These are phyloP conservation scores for Lepeophtheirus salmonis DNA, from an alignment of 1,140 invertebrate species.

Conservation along the genomic window DNA sequence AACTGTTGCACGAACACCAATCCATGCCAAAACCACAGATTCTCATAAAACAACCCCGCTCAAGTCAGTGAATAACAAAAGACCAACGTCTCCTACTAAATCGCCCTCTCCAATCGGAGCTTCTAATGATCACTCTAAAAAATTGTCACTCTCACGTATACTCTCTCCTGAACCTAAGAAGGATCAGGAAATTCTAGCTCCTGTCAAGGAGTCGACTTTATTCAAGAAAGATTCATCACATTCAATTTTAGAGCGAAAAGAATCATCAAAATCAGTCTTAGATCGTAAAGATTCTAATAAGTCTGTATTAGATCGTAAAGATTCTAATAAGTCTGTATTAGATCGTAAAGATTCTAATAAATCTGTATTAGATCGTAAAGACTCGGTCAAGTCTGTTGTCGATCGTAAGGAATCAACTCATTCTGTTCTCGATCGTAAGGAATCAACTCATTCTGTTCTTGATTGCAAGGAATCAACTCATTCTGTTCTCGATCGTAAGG, in stretches of 20 bases:
- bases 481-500: not conserved
- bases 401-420: not conserved
- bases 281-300: not conserved
- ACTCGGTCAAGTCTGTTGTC: not conserved
- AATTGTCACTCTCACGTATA: not conserved
- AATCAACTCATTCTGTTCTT: not conserved
- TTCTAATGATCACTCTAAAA: not conserved
- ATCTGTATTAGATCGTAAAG: not conserved
- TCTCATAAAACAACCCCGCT: not conserved
- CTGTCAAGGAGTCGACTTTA: no score
- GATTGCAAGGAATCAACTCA: not conserved
- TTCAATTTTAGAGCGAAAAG: no score
- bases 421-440: not conserved
- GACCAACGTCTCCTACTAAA: not conserved
- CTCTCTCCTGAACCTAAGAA: not conserved
- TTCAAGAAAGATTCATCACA: no score
- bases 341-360: not conserved
- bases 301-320: not conserved
- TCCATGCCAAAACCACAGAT: no score
- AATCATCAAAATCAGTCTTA: no score
- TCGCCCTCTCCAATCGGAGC: not conserved
- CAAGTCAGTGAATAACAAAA: not conserved
- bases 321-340: not conserved
- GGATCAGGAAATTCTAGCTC: no score
- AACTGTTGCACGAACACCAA: no score